Evolutionary conservation across 1,140 invertebrate genomes (phyloP).

Genomic region (Cepaea nemoralis): DNA sequence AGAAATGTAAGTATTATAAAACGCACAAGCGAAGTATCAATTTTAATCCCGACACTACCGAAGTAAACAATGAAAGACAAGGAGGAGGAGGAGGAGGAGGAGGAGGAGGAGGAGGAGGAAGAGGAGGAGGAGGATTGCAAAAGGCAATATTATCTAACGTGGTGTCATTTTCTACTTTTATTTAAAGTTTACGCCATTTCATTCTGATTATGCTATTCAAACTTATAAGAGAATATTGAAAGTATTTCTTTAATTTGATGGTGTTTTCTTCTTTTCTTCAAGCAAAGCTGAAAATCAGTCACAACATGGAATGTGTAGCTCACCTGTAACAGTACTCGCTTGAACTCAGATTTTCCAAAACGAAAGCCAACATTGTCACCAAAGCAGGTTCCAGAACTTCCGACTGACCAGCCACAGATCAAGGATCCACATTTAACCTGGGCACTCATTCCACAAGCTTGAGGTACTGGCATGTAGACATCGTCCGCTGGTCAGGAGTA

Average conservation of each 20-base stretch:
- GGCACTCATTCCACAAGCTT: not conserved
- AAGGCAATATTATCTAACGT: not conserved
- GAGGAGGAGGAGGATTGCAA: no score
- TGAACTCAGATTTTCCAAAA: not conserved
- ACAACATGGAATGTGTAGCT: no score
- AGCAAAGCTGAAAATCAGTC: no score
- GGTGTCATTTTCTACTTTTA: not conserved
- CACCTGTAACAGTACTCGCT: conserved; percentile 2
- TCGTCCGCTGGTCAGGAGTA: not conserved
- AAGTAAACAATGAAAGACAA: not conserved
- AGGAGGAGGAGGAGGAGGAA: conserved; percentile 7
- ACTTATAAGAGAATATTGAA: no score
- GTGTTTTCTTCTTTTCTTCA: no score
- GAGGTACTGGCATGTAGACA: not conserved
- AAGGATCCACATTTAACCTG: not conserved
- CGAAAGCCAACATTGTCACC: conserved; percentile 9
- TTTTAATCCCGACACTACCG: not conserved
- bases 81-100: not conserved
- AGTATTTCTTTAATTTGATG: no score
- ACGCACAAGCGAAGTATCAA: not conserved
- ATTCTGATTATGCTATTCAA: no score
- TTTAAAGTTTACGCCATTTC: no score
- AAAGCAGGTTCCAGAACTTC: conserved; percentile 14
- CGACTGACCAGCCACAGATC: conserved; percentile 18
- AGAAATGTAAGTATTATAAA: not conserved